Conservation (phyloP, 2,888 invertebrate species). For the Glaucopsyche alexis region DNA sequence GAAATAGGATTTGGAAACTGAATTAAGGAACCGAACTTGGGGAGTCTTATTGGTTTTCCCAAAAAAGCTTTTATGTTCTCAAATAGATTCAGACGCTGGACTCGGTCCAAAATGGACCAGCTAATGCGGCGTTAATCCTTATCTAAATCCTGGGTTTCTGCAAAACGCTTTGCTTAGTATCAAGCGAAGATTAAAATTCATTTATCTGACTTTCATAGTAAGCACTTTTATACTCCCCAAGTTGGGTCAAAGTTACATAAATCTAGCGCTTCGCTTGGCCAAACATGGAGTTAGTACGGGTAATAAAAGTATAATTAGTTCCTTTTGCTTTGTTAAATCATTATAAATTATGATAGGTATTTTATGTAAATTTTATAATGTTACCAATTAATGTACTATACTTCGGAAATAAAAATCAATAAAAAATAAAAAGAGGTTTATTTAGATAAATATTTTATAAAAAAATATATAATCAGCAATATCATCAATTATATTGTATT, state of each 20-base stretch:
- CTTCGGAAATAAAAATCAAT: no score
- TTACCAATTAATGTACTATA: no score
- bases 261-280: background rate
- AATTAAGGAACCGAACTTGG: conserved; percentile 10
- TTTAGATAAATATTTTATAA: no score
- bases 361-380: background rate
- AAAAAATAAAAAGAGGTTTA: no score
- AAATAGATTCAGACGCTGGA: conserved; percentile 31
- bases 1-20: conserved; percentile 12
- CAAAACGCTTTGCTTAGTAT: conserved; percentile 30
- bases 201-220: conserved; percentile 22
- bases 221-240: conserved; percentile 28
- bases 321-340: background rate
- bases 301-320: background rate
- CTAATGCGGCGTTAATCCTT: conserved; percentile 31
- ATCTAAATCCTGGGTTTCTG: conserved; percentile 30
- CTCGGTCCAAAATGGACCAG: conserved; percentile 30
- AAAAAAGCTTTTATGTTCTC: conserved; percentile 30
- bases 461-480: no score
- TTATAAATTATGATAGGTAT: no score
- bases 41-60: background rate
- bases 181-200: conserved; percentile 32
- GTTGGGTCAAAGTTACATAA: background rate
- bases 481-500: no score
- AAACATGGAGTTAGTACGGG: background rate